Evolutionary conservation across 2,888 invertebrate species (phyloP).

Genomic region (Ormyrus nitidulus): DNA sequence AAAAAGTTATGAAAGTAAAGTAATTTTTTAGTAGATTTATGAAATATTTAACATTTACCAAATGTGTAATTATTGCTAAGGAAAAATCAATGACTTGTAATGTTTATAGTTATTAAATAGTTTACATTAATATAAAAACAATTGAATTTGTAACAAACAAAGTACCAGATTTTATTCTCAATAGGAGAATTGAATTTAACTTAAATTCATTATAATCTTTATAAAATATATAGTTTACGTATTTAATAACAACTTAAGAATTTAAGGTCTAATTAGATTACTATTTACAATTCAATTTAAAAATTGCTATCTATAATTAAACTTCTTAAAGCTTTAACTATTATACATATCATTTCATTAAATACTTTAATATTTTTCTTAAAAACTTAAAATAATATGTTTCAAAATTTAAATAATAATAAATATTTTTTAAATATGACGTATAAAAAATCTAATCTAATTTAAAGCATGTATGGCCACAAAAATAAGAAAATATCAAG

Average conservation of each 20-base stretch:
- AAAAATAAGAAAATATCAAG: slow-evolving; percentile 4
- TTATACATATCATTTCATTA: not conserved
- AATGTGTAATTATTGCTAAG: slow-evolving; percentile 19
- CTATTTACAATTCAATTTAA: slow-evolving; percentile 6
- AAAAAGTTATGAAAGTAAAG: slow-evolving; percentile 21
- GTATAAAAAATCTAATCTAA: too few species aligned
- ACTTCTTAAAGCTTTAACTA: not conserved
- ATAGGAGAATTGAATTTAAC: slow-evolving; percentile 6
- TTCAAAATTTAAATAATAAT: not conserved
- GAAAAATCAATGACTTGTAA: slow-evolving; percentile 30
- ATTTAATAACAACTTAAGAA: not conserved
- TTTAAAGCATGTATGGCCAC: not conserved
- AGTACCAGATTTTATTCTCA: slow-evolving; percentile 23
- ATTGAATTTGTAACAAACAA: slow-evolving; percentile 20
- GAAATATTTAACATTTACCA: not conserved
- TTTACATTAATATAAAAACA: slow-evolving; percentile 15
- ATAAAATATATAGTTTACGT: not conserved
- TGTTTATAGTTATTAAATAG: slow-evolving; percentile 7
- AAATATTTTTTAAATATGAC: too few species aligned
- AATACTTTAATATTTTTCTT: too few species aligned
- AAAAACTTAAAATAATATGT: not conserved
- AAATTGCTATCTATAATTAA: not conserved
- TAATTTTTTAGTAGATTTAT: slow-evolving; percentile 3
- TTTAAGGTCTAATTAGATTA: too few species aligned
- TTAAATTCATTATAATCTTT: slow-evolving; percentile 16